Evolutionary conservation across 1,140 invertebrate genomes (phyloP).

Genomic region (Batillaria attramentaria): DNA sequence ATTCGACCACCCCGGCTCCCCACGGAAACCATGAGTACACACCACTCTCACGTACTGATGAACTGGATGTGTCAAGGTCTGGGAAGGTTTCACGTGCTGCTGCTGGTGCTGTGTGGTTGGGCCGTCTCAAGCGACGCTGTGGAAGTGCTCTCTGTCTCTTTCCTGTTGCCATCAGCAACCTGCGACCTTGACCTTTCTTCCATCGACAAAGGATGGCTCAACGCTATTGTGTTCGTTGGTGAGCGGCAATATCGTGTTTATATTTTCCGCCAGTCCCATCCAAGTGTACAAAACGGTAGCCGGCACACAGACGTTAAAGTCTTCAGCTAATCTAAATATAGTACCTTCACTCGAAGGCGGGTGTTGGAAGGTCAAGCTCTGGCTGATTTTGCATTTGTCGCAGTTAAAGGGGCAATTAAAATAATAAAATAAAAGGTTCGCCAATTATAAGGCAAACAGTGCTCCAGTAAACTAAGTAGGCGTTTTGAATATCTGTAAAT

Average conservation of each 20-base stretch:
- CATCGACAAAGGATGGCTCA: constrained; percentile 86
- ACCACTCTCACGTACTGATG: neutral
- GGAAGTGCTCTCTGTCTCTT: constrained; percentile 90
- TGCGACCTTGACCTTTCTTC: constrained; percentile 92
- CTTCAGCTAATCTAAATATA: too few species aligned
- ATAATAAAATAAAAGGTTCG: too few species aligned
- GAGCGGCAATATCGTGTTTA: constrained; percentile 62
- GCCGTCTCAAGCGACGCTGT: constrained; percentile 96
- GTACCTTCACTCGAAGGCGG: too few species aligned
- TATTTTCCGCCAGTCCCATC: too few species aligned
- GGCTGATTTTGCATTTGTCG: too few species aligned
- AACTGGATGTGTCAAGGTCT: constrained; percentile 76
- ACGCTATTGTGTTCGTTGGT: constrained; percentile 75
- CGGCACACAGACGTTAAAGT: too few species aligned
- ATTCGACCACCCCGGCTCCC: neutral
- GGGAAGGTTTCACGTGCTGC: constrained; percentile 92
- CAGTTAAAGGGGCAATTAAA: too few species aligned
- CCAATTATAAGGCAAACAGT: too few species aligned
- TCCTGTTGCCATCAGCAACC: constrained; percentile 92
- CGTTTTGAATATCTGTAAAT: too few species aligned
- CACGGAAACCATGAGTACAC: neutral
- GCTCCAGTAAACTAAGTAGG: too few species aligned
- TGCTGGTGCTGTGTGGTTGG: constrained; percentile 88
- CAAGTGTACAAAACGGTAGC: too few species aligned
- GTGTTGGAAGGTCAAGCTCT: too few species aligned